These are phyloP conservation scores for Leucozona laternaria DNA, from an alignment of 2,888 invertebrate species.

Conservation along the genomic window DNA sequence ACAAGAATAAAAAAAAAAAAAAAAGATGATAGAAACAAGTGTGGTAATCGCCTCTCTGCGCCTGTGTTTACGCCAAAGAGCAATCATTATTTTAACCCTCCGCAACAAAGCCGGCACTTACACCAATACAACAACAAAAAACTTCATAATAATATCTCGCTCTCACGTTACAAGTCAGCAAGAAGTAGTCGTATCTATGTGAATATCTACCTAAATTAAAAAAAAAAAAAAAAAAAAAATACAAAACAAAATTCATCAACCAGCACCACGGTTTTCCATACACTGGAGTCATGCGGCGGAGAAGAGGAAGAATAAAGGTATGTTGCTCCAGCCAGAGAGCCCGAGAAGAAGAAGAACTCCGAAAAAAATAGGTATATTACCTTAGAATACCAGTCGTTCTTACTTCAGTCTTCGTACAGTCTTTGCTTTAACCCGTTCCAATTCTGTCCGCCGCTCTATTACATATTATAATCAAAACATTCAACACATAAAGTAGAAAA, in stretches of 20 bases:
- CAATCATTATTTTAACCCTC: conserved; percentile 46
- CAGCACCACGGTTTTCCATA: conserved; percentile 4
- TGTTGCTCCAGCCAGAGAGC: conserved; percentile 68
- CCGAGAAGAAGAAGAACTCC: conserved; percentile 79
- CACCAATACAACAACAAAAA: conserved; percentile 33
- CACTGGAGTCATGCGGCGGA: conserved; percentile 20
- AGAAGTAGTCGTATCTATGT: conserved; percentile 34
- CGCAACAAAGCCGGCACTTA: conserved; percentile 48
- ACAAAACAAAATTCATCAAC: not conserved
- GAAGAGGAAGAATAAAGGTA: conserved; percentile 74
- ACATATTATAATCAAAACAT: conserved; percentile 78
- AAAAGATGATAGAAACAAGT: conserved; percentile 14
- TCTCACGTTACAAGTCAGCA: conserved; percentile 39
- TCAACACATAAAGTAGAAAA: conserved; percentile 74
- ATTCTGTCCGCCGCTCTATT: conserved; percentile 84
- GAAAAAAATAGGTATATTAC: conserved; percentile 84
- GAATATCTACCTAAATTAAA: conserved; percentile 22
- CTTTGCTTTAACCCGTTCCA: conserved; percentile 85
- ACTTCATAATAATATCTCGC: conserved; percentile 38
- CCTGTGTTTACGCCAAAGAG: conserved; percentile 73
- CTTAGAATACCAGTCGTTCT: conserved; percentile 84
- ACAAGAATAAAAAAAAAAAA: conserved; percentile 12
- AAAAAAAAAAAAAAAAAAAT: conserved; percentile 34
- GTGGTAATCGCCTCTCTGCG: conserved; percentile 70
- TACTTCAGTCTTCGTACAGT: conserved; percentile 85